Percentiles rank a stretch among this genome's conserved stretches.
Conservation (phyloP, 92 coral and sea anemone species). For the Heliopora coerulea region DNA sequence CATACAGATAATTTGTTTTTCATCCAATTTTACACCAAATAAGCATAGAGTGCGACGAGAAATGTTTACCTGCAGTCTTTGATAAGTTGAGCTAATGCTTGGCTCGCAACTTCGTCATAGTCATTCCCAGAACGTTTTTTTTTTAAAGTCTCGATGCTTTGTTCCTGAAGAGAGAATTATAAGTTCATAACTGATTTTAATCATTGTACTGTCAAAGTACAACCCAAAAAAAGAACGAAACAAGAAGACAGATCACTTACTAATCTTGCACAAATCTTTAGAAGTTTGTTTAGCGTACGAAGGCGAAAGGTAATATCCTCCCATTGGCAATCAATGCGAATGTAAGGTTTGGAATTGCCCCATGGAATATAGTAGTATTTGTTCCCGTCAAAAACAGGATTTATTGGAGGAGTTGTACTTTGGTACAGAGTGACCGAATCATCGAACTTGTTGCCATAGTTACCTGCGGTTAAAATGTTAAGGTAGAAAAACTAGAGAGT, state of each 20-base stretch:
- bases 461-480: too few species aligned
- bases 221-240: too few species aligned
- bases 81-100: slow-evolving; percentile 75
- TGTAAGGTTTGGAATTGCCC: slow-evolving; percentile 88
- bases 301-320: slow-evolving; percentile 90
- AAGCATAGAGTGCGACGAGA: too few species aligned
- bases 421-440: slow-evolving; percentile 80
- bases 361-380: slow-evolving; percentile 88
- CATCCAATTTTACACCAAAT: too few species aligned
- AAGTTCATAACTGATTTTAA: too few species aligned
- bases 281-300: slow-evolving; percentile 76
- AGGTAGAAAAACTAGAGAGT: too few species aligned
- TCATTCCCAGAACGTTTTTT: slow-evolving; percentile 51
- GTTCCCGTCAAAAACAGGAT: slow-evolving; percentile 91
- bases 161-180: slow-evolving; percentile 52
- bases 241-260: slow-evolving; percentile 61
- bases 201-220: too few species aligned
- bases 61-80: slow-evolving; percentile 68
- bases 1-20: too few species aligned
- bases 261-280: slow-evolving; percentile 65
- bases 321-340: slow-evolving; percentile 90
- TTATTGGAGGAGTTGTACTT: slow-evolving; percentile 81
- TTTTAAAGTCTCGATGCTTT: slow-evolving; percentile 60
- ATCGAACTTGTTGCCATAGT: slow-evolving; percentile 94
- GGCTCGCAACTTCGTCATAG: slow-evolving; percentile 48